Base-by-base conservation (phyloP, 2,113 vertebrate genomes). In the Sinocyclocheilus anshuiensis region DNA sequence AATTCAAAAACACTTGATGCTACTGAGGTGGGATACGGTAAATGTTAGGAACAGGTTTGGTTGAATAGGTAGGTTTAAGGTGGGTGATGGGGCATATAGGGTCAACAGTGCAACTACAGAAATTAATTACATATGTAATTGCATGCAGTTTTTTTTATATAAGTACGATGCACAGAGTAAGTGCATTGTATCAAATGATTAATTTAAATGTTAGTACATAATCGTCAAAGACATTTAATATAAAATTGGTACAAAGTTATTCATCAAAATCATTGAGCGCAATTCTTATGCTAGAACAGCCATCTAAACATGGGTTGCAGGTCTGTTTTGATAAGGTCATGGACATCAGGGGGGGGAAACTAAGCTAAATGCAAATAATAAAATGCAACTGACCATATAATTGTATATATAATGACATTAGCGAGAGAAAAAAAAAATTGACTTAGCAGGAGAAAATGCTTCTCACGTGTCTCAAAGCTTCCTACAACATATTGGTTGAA, bases 401-500 rank as follows among this genome's bases (percentile, higher is more conserved):
- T 72, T 72, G 69, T 72, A 42, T 6, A 42, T 36, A 22, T 72
- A 72, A 72, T 72, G 4, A 72, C 10, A 42, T 72, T 72, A 72
- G 69, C 18, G 16, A 71, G 24, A 69, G 24, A 8, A n/a, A 67
- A 65, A 65, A 16, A 42, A 42, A 45, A 45, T 45, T 2, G 1
- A 0, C 42, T 45, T 45, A 45, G 42, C 9, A 69, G 65, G 26
- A 69, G 33, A 72, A 72, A 72, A 72, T 72, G 69, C 10, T 42
- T 72, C 69, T 72, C 69, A 72, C 69, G 39, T 72, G 69, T 42
- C 33, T 42, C 69, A 72, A 72, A 72, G 69, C 36, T 39, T 39
- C 33, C 69, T 33, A 22, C 69, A 72, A 71, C 29, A 71, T 71
- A 8, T 36, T 9, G 33, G 8, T 33, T 71, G 69, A 71, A 11